These are phyloP conservation scores for Phoebastria nigripes DNA, from an alignment of 2,797 vertebrate genomes.

Conservation along the genomic window DNA sequence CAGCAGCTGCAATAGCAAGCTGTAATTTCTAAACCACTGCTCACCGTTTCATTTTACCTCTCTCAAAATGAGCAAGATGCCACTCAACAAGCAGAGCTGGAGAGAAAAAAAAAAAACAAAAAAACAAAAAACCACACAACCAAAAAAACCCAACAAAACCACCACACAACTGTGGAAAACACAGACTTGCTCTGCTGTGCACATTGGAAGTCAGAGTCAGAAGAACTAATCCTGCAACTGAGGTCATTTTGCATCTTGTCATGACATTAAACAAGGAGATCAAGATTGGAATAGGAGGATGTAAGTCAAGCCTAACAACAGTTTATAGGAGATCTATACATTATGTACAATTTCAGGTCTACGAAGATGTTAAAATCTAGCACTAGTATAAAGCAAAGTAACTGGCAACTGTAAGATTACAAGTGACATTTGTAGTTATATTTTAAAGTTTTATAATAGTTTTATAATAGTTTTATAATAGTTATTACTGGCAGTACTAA, in stretches of 20 bases:
- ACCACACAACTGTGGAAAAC: background rate
- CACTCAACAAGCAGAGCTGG: constrained; percentile 22
- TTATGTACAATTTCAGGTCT: background rate
- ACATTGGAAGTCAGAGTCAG: background rate
- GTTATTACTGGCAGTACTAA: constrained; percentile 17
- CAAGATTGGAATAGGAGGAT: background rate
- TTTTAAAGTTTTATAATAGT: background rate
- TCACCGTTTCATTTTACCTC: constrained; percentile 44
- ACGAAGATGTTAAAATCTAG: background rate
- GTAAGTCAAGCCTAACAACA: background rate
- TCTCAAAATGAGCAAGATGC: constrained; percentile 45
- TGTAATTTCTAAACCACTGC: constrained; percentile 46
- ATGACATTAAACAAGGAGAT: background rate
- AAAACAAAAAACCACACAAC: too few species aligned
- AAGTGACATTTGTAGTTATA: background rate
- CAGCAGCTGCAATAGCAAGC: constrained; percentile 60
- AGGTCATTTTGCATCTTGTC: background rate
- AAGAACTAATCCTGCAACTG: background rate
- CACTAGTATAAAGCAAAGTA: background rate
- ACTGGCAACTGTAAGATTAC: background rate
- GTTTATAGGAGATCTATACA: background rate
- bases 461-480: background rate
- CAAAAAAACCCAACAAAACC: too few species aligned
- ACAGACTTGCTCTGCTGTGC: background rate
- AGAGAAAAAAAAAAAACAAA: background rate